A percentile compares a stretch with the other conserved stretches of the same genome.
phyloP scores from a whole-genome alignment of 2,888 invertebrate genomes.

The Lithodes maja region DNA sequence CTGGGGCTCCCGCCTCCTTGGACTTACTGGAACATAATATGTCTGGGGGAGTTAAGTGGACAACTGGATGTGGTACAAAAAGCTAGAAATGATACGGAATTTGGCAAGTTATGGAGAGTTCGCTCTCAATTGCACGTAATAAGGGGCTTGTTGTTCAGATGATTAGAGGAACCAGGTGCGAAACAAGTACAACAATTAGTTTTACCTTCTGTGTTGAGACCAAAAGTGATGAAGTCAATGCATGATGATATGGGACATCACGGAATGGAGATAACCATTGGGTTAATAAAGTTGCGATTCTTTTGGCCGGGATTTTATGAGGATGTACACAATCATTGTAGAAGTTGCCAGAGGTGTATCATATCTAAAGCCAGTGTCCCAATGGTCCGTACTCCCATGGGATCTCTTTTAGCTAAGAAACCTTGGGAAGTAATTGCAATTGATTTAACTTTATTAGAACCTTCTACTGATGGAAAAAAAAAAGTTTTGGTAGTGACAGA shows the following conservation, averaged over 20 bases:
- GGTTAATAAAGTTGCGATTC: not conserved
- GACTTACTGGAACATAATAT: no score
- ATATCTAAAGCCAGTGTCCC: not conserved
- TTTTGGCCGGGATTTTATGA: not conserved
- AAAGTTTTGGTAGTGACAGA: not conserved
- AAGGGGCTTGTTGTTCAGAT: not conserved
- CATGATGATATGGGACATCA: slow-evolving; percentile 17
- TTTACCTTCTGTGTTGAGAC: not conserved
- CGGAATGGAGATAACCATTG: not conserved
- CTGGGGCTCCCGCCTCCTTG: no score
- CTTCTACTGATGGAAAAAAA: not conserved
- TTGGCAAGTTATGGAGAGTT: not conserved
- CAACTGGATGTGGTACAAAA: not conserved
- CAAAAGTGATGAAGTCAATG: not conserved
- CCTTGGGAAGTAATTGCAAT: not conserved
- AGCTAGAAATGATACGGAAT: not conserved
- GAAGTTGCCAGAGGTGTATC: not conserved
- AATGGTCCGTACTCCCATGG: not conserved
- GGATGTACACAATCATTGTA: not conserved
- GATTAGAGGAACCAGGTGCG: not conserved
- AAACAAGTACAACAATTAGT: not conserved
- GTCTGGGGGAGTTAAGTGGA: no score
- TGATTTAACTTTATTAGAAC: not conserved
- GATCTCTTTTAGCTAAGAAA: not conserved
- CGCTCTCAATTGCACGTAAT: not conserved